Evolutionary conservation across 2,888 invertebrate species (phyloP).

Genomic region (Sesia bembeciformis): DNA sequence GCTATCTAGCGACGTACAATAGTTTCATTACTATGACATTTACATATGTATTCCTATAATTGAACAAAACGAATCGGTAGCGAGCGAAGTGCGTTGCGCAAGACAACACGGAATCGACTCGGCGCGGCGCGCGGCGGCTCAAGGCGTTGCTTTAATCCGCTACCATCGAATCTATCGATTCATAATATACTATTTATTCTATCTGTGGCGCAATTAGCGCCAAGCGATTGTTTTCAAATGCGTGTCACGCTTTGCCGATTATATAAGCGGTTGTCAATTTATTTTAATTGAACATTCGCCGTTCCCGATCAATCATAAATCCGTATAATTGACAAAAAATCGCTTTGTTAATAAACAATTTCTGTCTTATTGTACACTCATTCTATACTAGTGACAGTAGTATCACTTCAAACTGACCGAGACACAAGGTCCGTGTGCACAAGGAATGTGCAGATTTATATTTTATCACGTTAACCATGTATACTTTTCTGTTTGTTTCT

Average conservation of each 20-base stretch:
- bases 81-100: constrained; percentile 6
- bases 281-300: constrained; percentile 1
- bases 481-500: neutral
- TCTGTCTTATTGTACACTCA: neutral
- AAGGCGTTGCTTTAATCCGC: constrained; percentile 35
- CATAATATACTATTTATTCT: constrained; percentile 16
- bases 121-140: constrained; percentile 26
- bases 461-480: neutral
- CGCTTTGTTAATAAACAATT: neutral
- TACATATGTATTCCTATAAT: constrained; percentile 54
- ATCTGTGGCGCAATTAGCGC: constrained; percentile 25
- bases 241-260: constrained; percentile 11
- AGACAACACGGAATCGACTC: neutral
- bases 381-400: neutral
- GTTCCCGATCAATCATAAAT: constrained; percentile 1
- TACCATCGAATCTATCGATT: constrained; percentile 27
- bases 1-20: constrained; percentile 13
- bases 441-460: neutral
- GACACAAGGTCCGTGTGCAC: constrained; percentile 8
- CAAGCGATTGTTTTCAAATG: constrained; percentile 9
- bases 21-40: constrained; percentile 53
- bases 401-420: constrained; percentile 12
- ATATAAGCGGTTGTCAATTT: constrained; percentile 3
- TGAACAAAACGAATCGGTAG: constrained; percentile 50
- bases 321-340: neutral